Evolutionary conservation across 1,140 invertebrate species (phyloP).

Genomic region (Diuraphis noxia): DNA sequence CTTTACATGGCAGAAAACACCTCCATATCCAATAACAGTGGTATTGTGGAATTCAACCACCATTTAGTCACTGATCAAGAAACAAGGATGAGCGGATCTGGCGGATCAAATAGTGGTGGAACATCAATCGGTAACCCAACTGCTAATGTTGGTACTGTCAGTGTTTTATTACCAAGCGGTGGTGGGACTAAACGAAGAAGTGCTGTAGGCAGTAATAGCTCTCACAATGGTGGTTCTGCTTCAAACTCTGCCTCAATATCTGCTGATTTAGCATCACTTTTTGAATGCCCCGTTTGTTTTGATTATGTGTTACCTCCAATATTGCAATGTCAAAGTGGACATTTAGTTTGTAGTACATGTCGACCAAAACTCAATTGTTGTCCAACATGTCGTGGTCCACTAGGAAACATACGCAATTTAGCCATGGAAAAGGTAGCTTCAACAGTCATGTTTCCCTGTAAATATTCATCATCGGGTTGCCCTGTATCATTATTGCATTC

Average conservation of each 20-base stretch:
- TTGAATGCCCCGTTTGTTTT: slow-evolving; percentile 99
- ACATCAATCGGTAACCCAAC: slow-evolving; percentile 38
- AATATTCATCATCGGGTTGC: slow-evolving; percentile 96
- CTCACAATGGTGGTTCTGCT: slow-evolving; percentile 16
- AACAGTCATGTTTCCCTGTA: slow-evolving; percentile 98
- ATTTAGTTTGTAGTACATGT: slow-evolving; percentile 91
- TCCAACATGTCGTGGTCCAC: slow-evolving; percentile 94
- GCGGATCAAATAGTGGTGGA: slow-evolving; percentile 30
- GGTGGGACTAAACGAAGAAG: slow-evolving; percentile 35
- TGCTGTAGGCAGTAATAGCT: slow-evolving; percentile 3
- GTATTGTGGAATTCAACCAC: slow-evolving; percentile 40
- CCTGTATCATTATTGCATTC: slow-evolving; percentile 89
- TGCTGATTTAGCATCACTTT: slow-evolving; percentile 89
- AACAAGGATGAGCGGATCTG: slow-evolving; percentile 42
- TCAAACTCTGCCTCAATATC: slow-evolving; percentile 60
- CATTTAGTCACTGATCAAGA: slow-evolving; percentile 43
- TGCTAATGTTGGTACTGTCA: slow-evolving; percentile 11
- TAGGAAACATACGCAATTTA: slow-evolving; percentile 95
- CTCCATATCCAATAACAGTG: not conserved
- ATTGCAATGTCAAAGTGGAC: slow-evolving; percentile 84
- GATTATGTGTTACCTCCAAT: slow-evolving; percentile 98
- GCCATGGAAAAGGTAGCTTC: slow-evolving; percentile 99
- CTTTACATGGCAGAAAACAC: slow-evolving; percentile 51
- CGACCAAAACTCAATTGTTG: slow-evolving; percentile 94
- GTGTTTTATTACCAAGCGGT: slow-evolving; percentile 39